These are phyloP conservation scores for Corvus hawaiiensis DNA, from an alignment of 2,113 vertebrate species.

Conservation along the genomic window DNA sequence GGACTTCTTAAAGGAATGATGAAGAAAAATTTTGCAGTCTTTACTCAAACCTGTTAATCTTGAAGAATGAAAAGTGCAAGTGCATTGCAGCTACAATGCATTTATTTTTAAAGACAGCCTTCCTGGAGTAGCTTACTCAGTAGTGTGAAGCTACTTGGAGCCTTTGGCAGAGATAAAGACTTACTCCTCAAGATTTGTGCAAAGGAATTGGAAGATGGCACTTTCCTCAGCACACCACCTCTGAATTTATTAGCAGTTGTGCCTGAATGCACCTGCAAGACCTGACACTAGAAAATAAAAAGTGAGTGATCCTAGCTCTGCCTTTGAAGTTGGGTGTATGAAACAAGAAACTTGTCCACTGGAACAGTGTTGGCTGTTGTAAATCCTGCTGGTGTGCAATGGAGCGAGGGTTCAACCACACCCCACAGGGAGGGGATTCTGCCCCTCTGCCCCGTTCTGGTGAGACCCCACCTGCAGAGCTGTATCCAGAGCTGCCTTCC, in stretches of 20 bases:
- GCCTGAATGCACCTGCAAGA: not conserved
- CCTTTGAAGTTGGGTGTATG: not conserved
- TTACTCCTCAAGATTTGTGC: not conserved
- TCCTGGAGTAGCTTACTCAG: not conserved
- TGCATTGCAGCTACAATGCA: not conserved
- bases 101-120: not conserved
- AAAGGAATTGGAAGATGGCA: not conserved
- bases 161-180: not conserved
- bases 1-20: not conserved
- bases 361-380: not conserved
- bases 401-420: accelerated
- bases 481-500: not conserved
- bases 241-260: not conserved
- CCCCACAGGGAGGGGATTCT: not conserved
- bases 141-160: not conserved
- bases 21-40: not conserved
- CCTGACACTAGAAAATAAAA: not conserved
- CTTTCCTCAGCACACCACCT: not conserved
- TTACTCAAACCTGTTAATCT: not conserved
- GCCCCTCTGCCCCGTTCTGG: not conserved
- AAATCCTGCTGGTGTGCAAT: not conserved
- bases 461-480: not conserved
- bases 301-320: not conserved
- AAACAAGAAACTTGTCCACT: not conserved
- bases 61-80: not conserved